These are phyloP conservation scores for Dendrolimus pini DNA, from an alignment of 2,888 invertebrate genomes.

Conservation along the genomic window DNA sequence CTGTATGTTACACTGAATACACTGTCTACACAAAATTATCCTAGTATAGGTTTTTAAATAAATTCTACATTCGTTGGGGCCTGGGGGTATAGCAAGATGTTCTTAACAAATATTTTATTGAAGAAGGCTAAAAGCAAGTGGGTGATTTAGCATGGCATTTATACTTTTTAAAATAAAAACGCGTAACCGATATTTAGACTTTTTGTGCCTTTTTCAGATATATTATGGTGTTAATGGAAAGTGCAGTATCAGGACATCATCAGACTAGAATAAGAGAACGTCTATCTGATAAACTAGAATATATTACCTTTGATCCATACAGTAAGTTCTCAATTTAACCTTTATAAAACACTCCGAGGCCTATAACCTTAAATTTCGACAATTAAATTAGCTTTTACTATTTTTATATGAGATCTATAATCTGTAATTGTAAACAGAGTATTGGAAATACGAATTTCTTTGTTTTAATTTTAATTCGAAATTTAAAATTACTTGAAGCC, in stretches of 20 bases:
- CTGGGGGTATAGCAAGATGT: slow-evolving; percentile 60
- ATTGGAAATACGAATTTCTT: no score
- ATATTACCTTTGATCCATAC: slow-evolving; percentile 85
- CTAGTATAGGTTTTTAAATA: no score
- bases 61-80: no score
- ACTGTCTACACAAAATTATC: no score
- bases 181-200: neutral
- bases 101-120: slow-evolving; percentile 81
- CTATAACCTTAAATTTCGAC: no score
- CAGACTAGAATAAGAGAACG: slow-evolving; percentile 81
- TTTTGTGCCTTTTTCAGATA: slow-evolving; percentile 64
- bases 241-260: slow-evolving; percentile 86
- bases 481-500: no score
- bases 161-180: neutral
- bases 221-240: slow-evolving; percentile 88
- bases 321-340: slow-evolving; percentile 70
- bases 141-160: slow-evolving; percentile 35
- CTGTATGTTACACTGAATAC: no score
- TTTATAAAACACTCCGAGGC: no score
- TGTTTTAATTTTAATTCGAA: no score
- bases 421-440: no score
- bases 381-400: no score
- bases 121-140: slow-evolving; percentile 88
- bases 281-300: slow-evolving; percentile 86
- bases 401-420: no score